These are phyloP conservation scores for Chelonus formosanus DNA, from an alignment of 2,888 invertebrate species.

Conservation along the genomic window DNA sequence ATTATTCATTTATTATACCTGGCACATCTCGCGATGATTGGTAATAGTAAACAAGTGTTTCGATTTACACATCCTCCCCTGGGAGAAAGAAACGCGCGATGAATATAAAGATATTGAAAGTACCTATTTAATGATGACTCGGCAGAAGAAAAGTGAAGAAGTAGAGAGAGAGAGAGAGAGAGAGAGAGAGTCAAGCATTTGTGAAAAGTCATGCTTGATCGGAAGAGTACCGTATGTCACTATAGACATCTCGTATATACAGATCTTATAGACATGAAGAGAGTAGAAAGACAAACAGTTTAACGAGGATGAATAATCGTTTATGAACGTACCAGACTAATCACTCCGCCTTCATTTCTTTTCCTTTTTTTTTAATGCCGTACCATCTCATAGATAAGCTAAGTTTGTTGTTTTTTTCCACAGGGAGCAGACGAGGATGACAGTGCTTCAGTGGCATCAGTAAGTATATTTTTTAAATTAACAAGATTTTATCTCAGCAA, in stretches of 20 bases:
- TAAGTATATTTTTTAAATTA: conserved; percentile 67
- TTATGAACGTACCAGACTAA: conserved; percentile 44
- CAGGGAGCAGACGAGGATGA: conserved; percentile 80
- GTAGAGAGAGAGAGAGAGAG: background rate
- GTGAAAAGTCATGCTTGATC: conserved; percentile 53
- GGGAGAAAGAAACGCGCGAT: conserved; percentile 14
- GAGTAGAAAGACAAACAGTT: conserved; percentile 61
- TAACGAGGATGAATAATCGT: conserved; percentile 62
- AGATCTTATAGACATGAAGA: conserved; percentile 56
- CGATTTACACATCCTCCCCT: conserved; percentile 11
- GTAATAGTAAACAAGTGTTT: conserved; percentile 14
- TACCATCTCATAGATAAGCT: conserved; percentile 19
- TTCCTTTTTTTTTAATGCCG: conserved; percentile 39
- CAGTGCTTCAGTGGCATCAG: conserved; percentile 75
- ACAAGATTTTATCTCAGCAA: background rate
- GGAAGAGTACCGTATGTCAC: conserved; percentile 45
- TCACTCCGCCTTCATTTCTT: conserved; percentile 23
- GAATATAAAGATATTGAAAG: conserved; percentile 26
- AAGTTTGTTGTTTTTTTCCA: conserved; percentile 62
- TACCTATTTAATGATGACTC: conserved; percentile 49
- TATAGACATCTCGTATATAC: conserved; percentile 53
- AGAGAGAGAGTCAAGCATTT: conserved; percentile 39
- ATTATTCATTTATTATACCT: conserved; percentile 4
- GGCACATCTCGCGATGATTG: background rate
- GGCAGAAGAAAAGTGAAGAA: conserved; percentile 41